A percentile compares a stretch with the other conserved stretches of the same genome.
Conservation (phyloP, 2,113 vertebrate species). For the Myiagra hebetior region DNA sequence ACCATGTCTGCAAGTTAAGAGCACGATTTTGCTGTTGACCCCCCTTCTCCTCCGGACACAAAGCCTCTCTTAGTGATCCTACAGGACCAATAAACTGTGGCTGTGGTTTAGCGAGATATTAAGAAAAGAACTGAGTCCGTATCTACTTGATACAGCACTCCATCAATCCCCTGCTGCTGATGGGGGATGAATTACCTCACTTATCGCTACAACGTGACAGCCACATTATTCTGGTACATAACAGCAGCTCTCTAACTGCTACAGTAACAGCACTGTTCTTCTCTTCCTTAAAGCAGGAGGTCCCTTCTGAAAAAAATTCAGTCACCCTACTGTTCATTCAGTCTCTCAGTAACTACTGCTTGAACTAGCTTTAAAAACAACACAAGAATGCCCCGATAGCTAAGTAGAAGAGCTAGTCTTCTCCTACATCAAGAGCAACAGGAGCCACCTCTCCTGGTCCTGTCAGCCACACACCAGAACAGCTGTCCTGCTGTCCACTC, state of each 20-base stretch:
- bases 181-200: not conserved
- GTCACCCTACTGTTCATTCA: not conserved
- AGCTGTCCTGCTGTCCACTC: not conserved
- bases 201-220: accelerated
- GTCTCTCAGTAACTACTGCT: not conserved
- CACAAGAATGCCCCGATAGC: not conserved
- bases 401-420: not conserved
- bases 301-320: not conserved
- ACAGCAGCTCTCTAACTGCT: not conserved
- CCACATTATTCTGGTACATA: not conserved
- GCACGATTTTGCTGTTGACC: accelerated
- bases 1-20: not conserved
- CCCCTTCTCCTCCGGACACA: not conserved
- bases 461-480: not conserved
- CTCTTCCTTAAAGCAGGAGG: not conserved
- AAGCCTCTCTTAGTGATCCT: not conserved
- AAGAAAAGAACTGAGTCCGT: not conserved
- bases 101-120: not conserved
- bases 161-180: not conserved
- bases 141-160: not conserved
- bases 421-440: not conserved
- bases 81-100: not conserved
- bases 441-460: not conserved
- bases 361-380: not conserved
- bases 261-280: not conserved